phyloP scores from a whole-genome alignment of 2,113 vertebrate genomes.

The Theristicus caerulescens region DNA sequence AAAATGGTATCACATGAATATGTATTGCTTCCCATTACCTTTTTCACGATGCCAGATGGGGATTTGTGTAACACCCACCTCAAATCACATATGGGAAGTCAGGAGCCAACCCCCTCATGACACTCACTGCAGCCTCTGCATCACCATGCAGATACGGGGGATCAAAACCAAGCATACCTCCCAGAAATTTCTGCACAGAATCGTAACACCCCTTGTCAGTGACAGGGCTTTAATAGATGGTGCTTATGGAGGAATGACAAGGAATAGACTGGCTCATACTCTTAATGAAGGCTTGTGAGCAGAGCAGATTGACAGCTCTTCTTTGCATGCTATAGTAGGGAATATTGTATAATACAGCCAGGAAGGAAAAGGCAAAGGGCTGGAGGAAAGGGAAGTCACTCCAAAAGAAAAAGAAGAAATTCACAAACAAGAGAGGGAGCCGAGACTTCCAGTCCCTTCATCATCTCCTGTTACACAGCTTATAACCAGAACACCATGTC shows the following conservation, averaged over 20 bases:
- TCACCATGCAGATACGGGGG: neutral
- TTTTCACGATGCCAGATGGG: neutral
- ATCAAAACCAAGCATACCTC: neutral
- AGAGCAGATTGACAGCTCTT: neutral
- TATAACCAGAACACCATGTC: neutral
- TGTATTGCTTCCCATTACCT: neutral
- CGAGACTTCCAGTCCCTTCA: neutral
- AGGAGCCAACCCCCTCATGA: neutral
- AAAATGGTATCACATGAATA: neutral
- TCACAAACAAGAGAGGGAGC: neutral
- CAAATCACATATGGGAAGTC: neutral
- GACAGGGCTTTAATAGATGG: neutral
- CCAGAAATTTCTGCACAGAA: neutral
- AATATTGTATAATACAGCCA: neutral
- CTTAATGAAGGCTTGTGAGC: neutral
- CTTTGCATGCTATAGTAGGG: neutral
- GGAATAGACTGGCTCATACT: neutral
- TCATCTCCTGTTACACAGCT: neutral
- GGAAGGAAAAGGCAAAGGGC: neutral
- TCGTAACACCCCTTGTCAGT: neutral
- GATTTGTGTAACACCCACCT: neutral
- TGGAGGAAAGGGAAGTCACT: neutral
- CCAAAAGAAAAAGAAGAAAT: neutral
- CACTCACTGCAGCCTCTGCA: neutral
- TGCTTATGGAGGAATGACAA: neutral